phyloP scores from a whole-genome alignment of 2,888 invertebrate genomes.

The Campoplex capitator region DNA sequence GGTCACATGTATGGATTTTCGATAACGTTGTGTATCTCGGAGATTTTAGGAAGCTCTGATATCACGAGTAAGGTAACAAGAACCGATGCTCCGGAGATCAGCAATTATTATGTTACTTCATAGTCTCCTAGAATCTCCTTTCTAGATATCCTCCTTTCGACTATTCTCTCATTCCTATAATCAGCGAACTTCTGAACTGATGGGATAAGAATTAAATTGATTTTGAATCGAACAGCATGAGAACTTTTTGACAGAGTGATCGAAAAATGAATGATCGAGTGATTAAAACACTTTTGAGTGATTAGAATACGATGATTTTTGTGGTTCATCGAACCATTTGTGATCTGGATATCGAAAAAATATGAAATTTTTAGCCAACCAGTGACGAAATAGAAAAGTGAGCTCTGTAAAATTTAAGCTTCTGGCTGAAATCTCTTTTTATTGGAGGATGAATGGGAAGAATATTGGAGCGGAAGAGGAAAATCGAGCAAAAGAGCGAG shows the following conservation, averaged over 20 bases:
- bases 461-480: background rate
- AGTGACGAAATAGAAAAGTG: background rate
- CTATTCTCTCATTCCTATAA: background rate
- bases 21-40: constrained; percentile 25
- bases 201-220: background rate
- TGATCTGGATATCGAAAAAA: background rate
- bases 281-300: background rate
- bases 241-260: background rate
- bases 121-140: constrained; percentile 51
- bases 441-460: background rate
- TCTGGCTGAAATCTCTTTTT: constrained; percentile 4
- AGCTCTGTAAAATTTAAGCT: constrained; percentile 16
- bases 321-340: background rate
- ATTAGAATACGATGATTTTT: constrained; percentile 2
- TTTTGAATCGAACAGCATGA: background rate
- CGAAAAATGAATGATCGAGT: background rate
- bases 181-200: background rate
- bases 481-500: constrained; percentile 20
- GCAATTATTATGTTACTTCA: constrained; percentile 30
- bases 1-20: constrained; percentile 32
- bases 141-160: background rate
- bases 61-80: constrained; percentile 27
- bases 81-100: constrained; percentile 17
- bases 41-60: constrained; percentile 35
- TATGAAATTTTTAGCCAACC: constrained; percentile 1